phyloP scores from a whole-genome alignment of 1,140 invertebrate genomes.

The Eumaeus atala region DNA sequence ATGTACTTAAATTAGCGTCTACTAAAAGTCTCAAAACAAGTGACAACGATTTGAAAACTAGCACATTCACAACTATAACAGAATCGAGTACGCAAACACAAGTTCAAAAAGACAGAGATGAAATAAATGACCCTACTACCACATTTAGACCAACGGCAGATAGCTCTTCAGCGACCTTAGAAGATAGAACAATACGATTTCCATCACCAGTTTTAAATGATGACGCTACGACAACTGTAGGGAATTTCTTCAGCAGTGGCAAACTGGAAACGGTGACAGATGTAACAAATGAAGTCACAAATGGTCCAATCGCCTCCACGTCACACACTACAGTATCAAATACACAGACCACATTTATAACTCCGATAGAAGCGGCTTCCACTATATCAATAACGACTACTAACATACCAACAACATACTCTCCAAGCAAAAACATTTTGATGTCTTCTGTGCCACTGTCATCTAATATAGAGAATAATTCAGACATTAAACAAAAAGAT shows the following conservation, averaged over 20 bases:
- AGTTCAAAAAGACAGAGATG: conserved; percentile 39
- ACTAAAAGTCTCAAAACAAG: conserved; percentile 39
- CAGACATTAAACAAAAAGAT: conserved; percentile 27
- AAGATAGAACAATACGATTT: conserved; percentile 17
- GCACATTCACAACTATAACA: conserved; percentile 36
- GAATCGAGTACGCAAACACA: conserved; percentile 40
- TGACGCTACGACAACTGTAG: conserved; percentile 15
- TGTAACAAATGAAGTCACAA: neutral
- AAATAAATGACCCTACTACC: conserved; percentile 33
- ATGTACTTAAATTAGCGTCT: conserved; percentile 63
- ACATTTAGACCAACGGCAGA: conserved; percentile 13
- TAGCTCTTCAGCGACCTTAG: conserved; percentile 16
- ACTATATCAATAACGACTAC: conserved; percentile 20
- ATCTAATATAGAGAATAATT: conserved; percentile 21
- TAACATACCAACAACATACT: conserved; percentile 17
- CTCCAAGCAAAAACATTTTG: no score
- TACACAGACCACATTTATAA: conserved; percentile 23
- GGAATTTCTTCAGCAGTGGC: neutral
- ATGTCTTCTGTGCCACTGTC: neutral
- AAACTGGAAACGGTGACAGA: no score
- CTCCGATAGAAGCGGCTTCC: conserved; percentile 13
- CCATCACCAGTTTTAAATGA: conserved; percentile 20
- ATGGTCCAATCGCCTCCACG: conserved; percentile 10
- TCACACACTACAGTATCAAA: neutral
- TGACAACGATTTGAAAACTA: conserved; percentile 31